Conservation (phyloP, 37 sponge, comb jelly and placozoan species). For the Amphimedon queenslandica region DNA sequence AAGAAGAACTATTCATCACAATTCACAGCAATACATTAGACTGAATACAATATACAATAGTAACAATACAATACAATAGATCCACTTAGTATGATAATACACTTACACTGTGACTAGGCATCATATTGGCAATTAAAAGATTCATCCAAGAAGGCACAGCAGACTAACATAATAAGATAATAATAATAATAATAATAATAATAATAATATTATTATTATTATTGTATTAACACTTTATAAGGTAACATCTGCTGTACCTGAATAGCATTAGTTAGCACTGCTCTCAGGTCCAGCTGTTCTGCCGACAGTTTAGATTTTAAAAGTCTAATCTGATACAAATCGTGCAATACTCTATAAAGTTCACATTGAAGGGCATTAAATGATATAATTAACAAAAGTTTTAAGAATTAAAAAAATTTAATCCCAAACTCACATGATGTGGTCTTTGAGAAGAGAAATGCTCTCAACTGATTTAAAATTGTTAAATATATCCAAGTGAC, state of each 20-base stretch:
- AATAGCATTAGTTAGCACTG: background rate
- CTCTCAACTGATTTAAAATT: constrained; percentile 1
- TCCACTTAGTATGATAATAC: background rate
- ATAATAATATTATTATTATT: background rate
- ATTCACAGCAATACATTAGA: no score
- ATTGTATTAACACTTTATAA: background rate
- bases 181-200: background rate
- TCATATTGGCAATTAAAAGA: background rate
- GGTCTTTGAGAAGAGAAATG: constrained; percentile 7
- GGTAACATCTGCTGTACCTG: background rate
- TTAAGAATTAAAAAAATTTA: background rate
- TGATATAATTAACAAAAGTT: no score
- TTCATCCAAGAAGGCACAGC: background rate
- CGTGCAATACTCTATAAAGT: background rate
- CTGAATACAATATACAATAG: background rate
- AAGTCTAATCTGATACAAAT: background rate
- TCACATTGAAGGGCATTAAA: no score
- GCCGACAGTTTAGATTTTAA: background rate
- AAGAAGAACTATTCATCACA: background rate
- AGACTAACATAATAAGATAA: constrained; percentile 1
- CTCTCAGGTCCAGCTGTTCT: background rate
- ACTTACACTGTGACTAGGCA: background rate
- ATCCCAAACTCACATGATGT: constrained; percentile 9
- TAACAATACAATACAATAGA: background rate
- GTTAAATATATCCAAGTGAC: constrained; percentile 33